Evolutionary conservation across 2,113 vertebrate species (phyloP).

Genomic region (Gadus chalcogrammus): DNA sequence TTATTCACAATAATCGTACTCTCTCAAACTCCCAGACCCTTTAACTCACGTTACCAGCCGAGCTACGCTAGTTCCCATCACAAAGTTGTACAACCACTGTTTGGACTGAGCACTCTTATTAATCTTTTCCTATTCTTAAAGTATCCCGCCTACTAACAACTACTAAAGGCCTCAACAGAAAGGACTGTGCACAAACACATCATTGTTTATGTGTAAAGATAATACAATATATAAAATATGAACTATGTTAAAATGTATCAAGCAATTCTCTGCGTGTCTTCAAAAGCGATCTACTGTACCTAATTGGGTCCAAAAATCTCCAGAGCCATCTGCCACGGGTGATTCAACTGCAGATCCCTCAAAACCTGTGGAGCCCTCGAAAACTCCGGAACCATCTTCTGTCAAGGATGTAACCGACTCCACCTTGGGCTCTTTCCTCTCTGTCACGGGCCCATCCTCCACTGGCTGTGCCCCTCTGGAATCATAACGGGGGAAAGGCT

Average conservation of each 20-base stretch:
- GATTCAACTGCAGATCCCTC: neutral
- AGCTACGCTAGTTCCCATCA: no score
- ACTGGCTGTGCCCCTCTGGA: conserved; percentile 48
- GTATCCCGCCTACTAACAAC: no score
- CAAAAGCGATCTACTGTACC: neutral
- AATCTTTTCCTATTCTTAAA: no score
- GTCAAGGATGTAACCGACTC: neutral
- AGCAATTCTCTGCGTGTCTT: neutral
- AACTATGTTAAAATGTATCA: neutral
- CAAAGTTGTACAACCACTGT: no score
- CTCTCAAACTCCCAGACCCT: no score
- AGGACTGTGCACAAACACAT: neutral
- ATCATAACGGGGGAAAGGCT: conserved; percentile 9
- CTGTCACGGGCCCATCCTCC: neutral
- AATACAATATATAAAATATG: neutral
- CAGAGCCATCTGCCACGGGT: conserved; percentile 40
- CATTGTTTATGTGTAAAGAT: neutral
- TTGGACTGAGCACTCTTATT: no score
- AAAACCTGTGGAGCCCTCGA: conserved; percentile 46
- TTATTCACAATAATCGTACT: no score
- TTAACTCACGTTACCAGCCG: no score
- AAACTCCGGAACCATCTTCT: conserved; percentile 46
- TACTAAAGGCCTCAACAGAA: no score
- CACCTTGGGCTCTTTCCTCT: conserved; percentile 23
- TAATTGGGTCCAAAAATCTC: conserved; percentile 9